phyloP scores from a whole-genome alignment of 2,113 vertebrate genomes.

The Willisornis vidua region DNA sequence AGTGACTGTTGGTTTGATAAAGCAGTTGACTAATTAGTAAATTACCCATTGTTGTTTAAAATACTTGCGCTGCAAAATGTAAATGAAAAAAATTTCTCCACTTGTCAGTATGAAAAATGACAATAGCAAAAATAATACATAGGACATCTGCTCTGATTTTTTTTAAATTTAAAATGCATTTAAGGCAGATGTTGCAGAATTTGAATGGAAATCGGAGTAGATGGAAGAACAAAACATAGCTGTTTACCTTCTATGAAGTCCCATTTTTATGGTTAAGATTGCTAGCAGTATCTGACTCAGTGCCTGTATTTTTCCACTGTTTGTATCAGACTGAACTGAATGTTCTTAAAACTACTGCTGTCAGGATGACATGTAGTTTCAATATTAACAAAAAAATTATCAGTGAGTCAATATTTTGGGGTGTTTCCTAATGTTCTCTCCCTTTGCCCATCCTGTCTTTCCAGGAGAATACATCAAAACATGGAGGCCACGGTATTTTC shows the following conservation, averaged over 20 bases:
- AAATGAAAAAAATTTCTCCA: slow-evolving; percentile 77
- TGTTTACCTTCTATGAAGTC: slow-evolving; percentile 44
- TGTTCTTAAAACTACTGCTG: neutral
- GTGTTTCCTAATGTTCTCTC: neutral
- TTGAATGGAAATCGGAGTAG: slow-evolving; percentile 22
- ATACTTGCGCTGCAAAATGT: slow-evolving; percentile 84
- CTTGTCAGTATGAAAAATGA: slow-evolving; percentile 90
- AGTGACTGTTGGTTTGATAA: slow-evolving; percentile 64
- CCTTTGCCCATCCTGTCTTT: neutral
- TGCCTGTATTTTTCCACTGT: slow-evolving; percentile 41
- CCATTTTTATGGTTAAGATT: neutral
- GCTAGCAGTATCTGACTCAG: neutral
- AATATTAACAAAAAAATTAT: neutral
- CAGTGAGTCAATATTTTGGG: neutral
- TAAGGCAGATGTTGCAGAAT: slow-evolving; percentile 79
- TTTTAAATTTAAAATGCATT: slow-evolving; percentile 59
- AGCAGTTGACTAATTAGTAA: slow-evolving; percentile 80
- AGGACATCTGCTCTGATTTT: slow-evolving; percentile 87
- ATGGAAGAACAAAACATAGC: slow-evolving; percentile 41
- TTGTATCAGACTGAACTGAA: neutral
- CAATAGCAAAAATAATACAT: slow-evolving; percentile 77
- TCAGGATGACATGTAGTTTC: neutral
- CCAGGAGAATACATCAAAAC: slow-evolving; percentile 97
- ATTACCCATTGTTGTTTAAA: slow-evolving; percentile 80
- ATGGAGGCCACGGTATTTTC: slow-evolving; percentile 95